Conservation (phyloP, 2,113 vertebrate genomes). For the Lynx canadensis region DNA sequence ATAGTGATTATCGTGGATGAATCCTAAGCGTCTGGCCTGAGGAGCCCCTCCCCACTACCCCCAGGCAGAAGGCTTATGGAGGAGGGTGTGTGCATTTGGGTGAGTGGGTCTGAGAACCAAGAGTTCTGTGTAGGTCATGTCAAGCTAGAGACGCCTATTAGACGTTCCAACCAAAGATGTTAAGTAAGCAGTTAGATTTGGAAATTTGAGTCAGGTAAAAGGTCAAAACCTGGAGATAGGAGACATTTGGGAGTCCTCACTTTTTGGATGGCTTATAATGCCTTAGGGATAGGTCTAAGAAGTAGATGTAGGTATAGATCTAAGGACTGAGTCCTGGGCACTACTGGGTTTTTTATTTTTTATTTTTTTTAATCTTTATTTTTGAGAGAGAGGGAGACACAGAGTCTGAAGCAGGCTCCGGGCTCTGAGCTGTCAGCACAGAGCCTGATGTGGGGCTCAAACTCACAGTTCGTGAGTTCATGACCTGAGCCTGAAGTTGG, state of each 20-base stretch:
- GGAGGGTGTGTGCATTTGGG: not conserved
- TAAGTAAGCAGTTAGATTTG: not conserved
- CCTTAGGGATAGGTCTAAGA: not conserved
- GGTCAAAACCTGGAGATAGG: not conserved
- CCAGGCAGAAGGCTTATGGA: not conserved
- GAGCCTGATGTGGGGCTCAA: no score
- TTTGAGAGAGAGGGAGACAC: no score
- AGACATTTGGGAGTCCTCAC: not conserved
- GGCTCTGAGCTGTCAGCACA: no score
- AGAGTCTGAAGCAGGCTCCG: no score
- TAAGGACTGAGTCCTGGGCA: not conserved
- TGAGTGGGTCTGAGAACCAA: not conserved
- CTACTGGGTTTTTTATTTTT: not conserved
- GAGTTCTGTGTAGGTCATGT: not conserved
- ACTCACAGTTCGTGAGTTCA: no score
- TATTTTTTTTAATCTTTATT: no score
- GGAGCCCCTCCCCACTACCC: no score
- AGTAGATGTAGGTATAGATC: not conserved
- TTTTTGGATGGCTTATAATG: not conserved
- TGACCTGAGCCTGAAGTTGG: no score
- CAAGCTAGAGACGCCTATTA: not conserved
- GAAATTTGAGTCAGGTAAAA: not conserved
- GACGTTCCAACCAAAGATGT: not conserved
- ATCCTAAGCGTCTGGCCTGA: not conserved
- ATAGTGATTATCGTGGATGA: not conserved